These are phyloP conservation scores for Montipora sp. DNA, from an alignment of 64 coral and sea anemone species.

Conservation along the genomic window DNA sequence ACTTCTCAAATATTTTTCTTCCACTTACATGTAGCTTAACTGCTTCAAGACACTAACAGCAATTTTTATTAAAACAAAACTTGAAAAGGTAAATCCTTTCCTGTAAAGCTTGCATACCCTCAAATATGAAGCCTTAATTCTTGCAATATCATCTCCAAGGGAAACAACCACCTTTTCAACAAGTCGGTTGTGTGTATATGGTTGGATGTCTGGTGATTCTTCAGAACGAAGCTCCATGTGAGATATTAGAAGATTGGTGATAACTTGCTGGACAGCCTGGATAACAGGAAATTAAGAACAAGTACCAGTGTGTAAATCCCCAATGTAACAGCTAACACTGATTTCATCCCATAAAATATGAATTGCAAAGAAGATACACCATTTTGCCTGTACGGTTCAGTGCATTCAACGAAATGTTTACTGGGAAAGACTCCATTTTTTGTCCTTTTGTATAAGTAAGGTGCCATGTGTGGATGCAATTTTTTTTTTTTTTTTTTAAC, in stretches of 20 bases:
- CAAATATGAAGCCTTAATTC: slow-evolving; percentile 79
- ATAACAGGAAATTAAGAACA: neutral
- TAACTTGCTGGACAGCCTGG: slow-evolving; percentile 94
- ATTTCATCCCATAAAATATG: no score
- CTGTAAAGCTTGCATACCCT: slow-evolving; percentile 43
- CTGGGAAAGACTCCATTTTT: no score
- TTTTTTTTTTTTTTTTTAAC: no score
- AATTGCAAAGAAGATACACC: no score
- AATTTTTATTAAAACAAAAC: no score
- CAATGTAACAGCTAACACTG: no score
- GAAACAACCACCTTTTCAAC: slow-evolving; percentile 92
- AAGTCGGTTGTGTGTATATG: slow-evolving; percentile 81
- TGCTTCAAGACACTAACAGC: neutral
- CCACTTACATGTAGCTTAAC: neutral
- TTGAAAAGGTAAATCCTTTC: neutral
- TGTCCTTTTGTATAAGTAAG: no score
- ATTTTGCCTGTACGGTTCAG: no score
- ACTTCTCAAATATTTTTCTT: no score
- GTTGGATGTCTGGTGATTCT: slow-evolving; percentile 87
- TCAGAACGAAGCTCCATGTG: slow-evolving; percentile 94
- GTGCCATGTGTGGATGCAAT: no score
- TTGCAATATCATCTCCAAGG: slow-evolving; percentile 82
- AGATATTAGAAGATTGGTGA: slow-evolving; percentile 85
- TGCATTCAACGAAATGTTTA: no score
- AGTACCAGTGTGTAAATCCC: neutral